phyloP scores from a whole-genome alignment of 37 sponge, comb jelly and placozoan genomes.

The Haliclona indistincta region DNA sequence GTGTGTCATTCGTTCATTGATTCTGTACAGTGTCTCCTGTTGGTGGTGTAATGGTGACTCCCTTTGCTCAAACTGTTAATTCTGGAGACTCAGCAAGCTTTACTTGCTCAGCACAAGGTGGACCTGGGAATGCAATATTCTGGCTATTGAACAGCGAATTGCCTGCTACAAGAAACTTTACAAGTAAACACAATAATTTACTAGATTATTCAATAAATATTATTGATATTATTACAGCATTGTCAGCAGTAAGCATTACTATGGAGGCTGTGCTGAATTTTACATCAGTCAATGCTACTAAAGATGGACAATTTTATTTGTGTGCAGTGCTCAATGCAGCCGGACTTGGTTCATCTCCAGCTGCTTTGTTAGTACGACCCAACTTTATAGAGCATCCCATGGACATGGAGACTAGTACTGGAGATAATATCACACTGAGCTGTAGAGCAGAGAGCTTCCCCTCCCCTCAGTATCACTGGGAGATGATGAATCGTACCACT shows the following conservation, averaged over 20 bases:
- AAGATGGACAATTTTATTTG: constrained; percentile 30
- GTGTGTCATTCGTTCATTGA: background rate
- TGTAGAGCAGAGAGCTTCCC: constrained; percentile 54
- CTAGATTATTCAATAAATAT: constrained; percentile 20
- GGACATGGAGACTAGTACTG: constrained; percentile 5
- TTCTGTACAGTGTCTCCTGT: constrained; percentile 11
- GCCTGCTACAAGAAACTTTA: background rate
- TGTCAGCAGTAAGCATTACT: constrained; percentile 1
- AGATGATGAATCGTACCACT: background rate
- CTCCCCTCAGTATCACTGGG: constrained; percentile 21
- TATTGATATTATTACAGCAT: constrained; percentile 24
- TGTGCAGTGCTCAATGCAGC: constrained; percentile 24
- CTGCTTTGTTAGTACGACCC: constrained; percentile 12
- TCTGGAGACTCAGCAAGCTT: background rate
- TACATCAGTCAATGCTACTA: constrained; percentile 13
- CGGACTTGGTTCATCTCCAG: constrained; percentile 27
- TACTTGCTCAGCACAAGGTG: background rate
- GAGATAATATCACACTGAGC: background rate
- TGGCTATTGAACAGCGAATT: background rate
- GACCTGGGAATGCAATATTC: constrained; percentile 10
- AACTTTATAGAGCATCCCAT: constrained; percentile 17
- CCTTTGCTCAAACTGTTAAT: background rate
- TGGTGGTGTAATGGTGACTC: constrained; percentile 6
- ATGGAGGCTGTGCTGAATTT: background rate
- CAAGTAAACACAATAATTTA: background rate